Evolutionary conservation across 2,113 vertebrate species (phyloP).

Genomic region (Pseudolaguvia tuberculata): DNA sequence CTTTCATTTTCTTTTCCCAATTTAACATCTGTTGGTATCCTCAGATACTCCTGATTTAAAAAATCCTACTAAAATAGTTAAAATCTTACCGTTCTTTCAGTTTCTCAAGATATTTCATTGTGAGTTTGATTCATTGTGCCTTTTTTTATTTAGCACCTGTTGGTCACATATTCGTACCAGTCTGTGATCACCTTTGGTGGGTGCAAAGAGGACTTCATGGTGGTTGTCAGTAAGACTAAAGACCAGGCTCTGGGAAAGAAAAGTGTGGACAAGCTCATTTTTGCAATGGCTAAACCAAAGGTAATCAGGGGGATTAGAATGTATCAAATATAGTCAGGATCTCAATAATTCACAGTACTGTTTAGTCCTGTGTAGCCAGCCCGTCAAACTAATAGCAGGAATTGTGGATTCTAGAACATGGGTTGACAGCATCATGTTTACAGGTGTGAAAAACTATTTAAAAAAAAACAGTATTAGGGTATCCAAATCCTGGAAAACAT

Average conservation of each 20-base stretch:
- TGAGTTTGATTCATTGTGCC: constrained; percentile 24
- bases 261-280: constrained; percentile 78
- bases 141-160: constrained; percentile 68
- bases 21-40: not conserved
- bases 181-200: constrained; percentile 84
- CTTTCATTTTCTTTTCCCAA: constrained; percentile 43
- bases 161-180: constrained; percentile 73
- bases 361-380: too few relatives aligned
- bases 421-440: too few relatives aligned
- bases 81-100: not conserved
- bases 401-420: too few relatives aligned
- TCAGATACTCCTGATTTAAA: not conserved
- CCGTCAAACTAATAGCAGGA: too few relatives aligned
- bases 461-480: too few relatives aligned
- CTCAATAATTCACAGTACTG: too few relatives aligned
- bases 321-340: not conserved
- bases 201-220: constrained; percentile 82
- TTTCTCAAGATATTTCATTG: not conserved
- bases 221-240: constrained; percentile 77
- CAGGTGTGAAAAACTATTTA: too few relatives aligned
- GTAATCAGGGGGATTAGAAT: constrained; percentile 53
- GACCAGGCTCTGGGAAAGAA: constrained; percentile 72
- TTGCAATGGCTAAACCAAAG: constrained; percentile 79
- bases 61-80: constrained; percentile 6
- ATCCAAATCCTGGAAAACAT: too few relatives aligned